Evolutionary conservation across 2,888 invertebrate species (phyloP).

Genomic region (Cataglyphis cursor): DNA sequence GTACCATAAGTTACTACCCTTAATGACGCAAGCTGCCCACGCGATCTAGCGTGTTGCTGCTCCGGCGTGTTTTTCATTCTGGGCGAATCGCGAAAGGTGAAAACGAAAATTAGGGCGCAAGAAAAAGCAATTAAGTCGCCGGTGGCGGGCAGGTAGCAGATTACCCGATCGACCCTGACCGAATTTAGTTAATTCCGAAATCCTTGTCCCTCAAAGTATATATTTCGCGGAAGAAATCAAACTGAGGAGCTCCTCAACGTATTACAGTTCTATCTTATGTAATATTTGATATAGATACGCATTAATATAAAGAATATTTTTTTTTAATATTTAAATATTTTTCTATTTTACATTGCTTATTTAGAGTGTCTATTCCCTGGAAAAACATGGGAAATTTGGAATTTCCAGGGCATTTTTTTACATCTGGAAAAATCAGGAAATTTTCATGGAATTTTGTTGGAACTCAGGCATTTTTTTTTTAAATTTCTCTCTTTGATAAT

Average conservation of each 20-base stretch:
- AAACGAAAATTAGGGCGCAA: conserved; percentile 65
- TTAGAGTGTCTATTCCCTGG: too few species aligned
- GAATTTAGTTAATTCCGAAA: conserved; percentile 57
- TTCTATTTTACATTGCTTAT: neutral
- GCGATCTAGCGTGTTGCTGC: conserved; percentile 69
- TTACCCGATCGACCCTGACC: conserved; percentile 66
- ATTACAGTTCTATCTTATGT: neutral
- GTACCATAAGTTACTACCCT: conserved; percentile 72
- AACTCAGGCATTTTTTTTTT: too few species aligned
- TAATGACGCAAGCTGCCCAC: conserved; percentile 80
- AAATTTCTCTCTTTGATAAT: too few species aligned
- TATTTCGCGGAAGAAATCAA: neutral
- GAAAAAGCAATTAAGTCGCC: conserved; percentile 64
- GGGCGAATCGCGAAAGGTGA: conserved; percentile 50
- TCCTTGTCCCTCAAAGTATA: conserved; percentile 7
- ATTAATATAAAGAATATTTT: neutral
- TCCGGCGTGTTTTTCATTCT: conserved; percentile 65
- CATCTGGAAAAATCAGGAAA: too few species aligned
- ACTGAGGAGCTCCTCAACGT: neutral
- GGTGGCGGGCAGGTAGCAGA: conserved; percentile 62
- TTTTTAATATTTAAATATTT: neutral
- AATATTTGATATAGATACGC: neutral
- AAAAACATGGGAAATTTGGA: too few species aligned
- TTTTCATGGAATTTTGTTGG: too few species aligned
- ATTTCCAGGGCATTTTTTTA: too few species aligned